Percentiles rank a stretch among this genome's conserved stretches.
Evolutionary conservation across 2,888 invertebrate species (phyloP).

Genomic region (Noctua janthe): DNA sequence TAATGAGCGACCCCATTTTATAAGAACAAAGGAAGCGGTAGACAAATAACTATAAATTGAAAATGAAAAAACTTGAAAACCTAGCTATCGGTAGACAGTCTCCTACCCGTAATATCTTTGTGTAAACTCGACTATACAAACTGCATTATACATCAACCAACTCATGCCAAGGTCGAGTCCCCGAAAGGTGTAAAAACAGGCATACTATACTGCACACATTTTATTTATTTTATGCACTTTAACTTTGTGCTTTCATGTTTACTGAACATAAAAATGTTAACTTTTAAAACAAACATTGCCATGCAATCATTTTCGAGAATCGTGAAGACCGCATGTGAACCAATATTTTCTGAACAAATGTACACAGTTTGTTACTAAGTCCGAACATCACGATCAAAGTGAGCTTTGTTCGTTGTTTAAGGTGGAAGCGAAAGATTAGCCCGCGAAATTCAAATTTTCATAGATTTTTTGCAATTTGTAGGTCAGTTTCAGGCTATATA

Average conservation of each 20-base stretch:
- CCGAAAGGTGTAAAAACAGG: background rate
- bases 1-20: background rate
- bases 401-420: background rate
- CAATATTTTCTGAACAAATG: conserved; percentile 25
- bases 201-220: background rate
- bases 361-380: conserved; percentile 10
- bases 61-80: background rate
- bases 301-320: conserved; percentile 19
- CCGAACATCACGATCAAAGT: conserved; percentile 5
- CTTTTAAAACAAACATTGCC: conserved; percentile 24
- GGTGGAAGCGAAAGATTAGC: no score
- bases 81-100: background rate
- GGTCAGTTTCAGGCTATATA: no score
- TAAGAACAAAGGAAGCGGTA: background rate
- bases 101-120: background rate
- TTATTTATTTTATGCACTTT: conserved; percentile 16
- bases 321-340: conserved; percentile 16
- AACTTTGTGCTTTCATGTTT: conserved; percentile 29
- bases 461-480: no score
- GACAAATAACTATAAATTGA: background rate
- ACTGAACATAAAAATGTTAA: conserved; percentile 25
- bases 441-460: no score
- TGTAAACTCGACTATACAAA: background rate
- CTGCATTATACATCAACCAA: background rate
- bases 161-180: conserved; percentile 26